Evolutionary conservation across 2,113 vertebrate species (phyloP), one percentile per base, ranked within the genome.

Genomic region (Natator depressus): DNA sequence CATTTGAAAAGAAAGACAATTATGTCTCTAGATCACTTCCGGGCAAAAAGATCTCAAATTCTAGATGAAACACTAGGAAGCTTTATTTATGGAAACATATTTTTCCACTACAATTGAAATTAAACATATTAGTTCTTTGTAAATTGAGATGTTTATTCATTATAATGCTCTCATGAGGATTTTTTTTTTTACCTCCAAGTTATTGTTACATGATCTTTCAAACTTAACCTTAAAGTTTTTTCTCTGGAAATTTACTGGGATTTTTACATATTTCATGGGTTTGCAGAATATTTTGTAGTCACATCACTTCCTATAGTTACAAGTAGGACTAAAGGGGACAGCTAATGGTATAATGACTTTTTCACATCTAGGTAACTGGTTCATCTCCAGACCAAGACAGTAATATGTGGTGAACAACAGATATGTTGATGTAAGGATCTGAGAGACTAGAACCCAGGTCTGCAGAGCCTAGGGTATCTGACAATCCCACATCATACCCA

Each of bases 1-100:
- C 57, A 59, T 49, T 84, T 89, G 59, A 86, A 96, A 93, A 82
- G 20, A 4, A 87, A 83, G 55, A 81, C 22, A 80, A 75, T 12
- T 42, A 94, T 19, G 5, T 50, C 2, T 79, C 19, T 80, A 0
- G 85, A 17, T 5, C 72, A 8, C 3, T 80, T 80, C n/a, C 50
- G 75, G 65, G 19, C 12, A 84, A 35, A 83, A 9, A 78, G 80
- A 92, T 31, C 13, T 24, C 3, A 84, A 80, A 78, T 42, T 87
- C 2, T 55, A 27, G n/a, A 69, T 38, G 1, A 81, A 2, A 65
- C 8, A 1, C 3, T 54, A 49, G 47, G 13, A 82, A 47, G 25
- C 12, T 46, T 78, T 47, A 78, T 78, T 78, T 47, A 78, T 78
- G 6, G 75, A 78, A 47, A 47, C 91, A 75, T 14, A 82, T 50